Conservation (phyloP, 2,113 vertebrate species). For the Hemichromis elongatus region DNA sequence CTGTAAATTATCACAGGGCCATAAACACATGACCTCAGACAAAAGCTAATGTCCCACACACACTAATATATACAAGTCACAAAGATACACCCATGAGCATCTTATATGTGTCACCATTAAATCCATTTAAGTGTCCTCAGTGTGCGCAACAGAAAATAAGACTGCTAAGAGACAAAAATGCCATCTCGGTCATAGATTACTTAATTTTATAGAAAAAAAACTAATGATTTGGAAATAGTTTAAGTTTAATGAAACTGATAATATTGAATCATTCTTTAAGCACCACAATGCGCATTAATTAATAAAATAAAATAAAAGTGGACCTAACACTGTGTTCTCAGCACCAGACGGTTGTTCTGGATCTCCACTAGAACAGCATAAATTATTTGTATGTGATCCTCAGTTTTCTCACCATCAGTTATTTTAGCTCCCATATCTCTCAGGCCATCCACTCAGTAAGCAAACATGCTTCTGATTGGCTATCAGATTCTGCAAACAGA, state of each 20-base stretch:
- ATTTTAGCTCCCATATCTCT: background rate
- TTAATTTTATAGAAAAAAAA: constrained; percentile 41
- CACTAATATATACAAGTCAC: background rate
- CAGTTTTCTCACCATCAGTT: background rate
- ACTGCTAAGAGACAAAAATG: constrained; percentile 23
- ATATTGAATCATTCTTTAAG: constrained; percentile 35
- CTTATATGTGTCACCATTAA: constrained; percentile 23
- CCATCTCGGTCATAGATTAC: constrained; percentile 42
- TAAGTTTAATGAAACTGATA: constrained; percentile 47
- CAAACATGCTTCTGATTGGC: background rate
- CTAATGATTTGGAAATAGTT: constrained; percentile 38
- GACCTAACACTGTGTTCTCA: background rate
- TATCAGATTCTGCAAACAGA: background rate
- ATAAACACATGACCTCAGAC: constrained; percentile 54
- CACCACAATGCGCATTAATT: constrained; percentile 16
- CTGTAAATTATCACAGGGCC: constrained; percentile 66
- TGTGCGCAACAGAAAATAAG: constrained; percentile 10
- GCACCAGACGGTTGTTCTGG: background rate
- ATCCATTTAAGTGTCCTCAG: constrained; percentile 25
- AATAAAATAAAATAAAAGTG: background rate
- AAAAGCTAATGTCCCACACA: constrained; percentile 5
- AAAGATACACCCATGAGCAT: constrained; percentile 10
- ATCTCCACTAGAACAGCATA: background rate
- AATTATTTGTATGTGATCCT: background rate
- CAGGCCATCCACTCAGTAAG: background rate